These are phyloP conservation scores for Apis cerana DNA, from an alignment of 1,140 invertebrate genomes.

Conservation along the genomic window DNA sequence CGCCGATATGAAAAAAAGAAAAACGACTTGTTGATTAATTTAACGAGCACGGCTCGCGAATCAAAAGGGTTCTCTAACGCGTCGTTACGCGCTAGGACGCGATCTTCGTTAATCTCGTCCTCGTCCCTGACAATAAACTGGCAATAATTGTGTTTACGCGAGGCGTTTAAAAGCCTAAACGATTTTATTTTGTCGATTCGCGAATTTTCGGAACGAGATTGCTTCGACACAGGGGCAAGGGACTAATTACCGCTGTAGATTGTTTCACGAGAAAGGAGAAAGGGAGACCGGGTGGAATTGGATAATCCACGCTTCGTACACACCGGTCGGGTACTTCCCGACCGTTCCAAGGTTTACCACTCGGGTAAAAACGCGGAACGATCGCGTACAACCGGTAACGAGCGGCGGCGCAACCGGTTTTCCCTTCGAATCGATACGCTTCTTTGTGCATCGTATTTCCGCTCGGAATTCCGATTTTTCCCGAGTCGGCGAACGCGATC, in stretches of 20 bases:
- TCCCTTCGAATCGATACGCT: slow-evolving; percentile 13
- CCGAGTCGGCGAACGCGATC: slow-evolving; percentile 29
- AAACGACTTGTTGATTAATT: slow-evolving; percentile 34
- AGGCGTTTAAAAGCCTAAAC: not conserved
- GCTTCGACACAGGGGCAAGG: too few species aligned
- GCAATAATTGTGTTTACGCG: slow-evolving; percentile 31
- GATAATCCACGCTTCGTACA: not conserved
- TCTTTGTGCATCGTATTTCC: slow-evolving; percentile 19
- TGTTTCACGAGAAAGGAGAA: not conserved
- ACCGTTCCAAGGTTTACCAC: not conserved
- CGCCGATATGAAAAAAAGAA: slow-evolving; percentile 13
- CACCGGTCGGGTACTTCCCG: not conserved
- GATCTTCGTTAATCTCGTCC: not conserved
- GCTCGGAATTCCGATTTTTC: slow-evolving; percentile 27
- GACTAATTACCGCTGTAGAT: not conserved
- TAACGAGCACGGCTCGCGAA: slow-evolving; percentile 41
- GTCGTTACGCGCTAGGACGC: slow-evolving; percentile 5
- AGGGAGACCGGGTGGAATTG: not conserved
- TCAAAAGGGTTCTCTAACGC: slow-evolving; percentile 27
- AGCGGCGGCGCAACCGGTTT: slow-evolving; percentile 8
- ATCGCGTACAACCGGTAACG: slow-evolving; percentile 8
- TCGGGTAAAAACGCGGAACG: not conserved
- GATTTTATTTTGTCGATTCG: not conserved
- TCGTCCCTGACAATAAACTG: not conserved
- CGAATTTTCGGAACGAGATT: too few species aligned